Evolutionary conservation across 2,113 vertebrate genomes (phyloP).

Genomic region (Todiramphus chloris): DNA sequence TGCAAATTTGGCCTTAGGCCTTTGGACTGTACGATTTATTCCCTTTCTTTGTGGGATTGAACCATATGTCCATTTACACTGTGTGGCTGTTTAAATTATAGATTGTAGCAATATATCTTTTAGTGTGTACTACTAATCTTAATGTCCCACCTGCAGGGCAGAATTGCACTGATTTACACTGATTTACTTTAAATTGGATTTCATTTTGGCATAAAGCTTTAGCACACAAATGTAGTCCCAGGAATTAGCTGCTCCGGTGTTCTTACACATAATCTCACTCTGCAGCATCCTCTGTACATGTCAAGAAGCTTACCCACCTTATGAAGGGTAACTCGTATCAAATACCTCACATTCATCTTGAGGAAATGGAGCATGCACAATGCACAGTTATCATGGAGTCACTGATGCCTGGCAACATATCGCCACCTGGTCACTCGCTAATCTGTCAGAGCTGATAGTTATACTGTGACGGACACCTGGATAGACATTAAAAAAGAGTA

Average conservation of each 20-base stretch:
- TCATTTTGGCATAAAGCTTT: not conserved
- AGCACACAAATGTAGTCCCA: not conserved
- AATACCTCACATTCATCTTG: not conserved
- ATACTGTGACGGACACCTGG: not conserved
- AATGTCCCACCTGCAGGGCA: not conserved
- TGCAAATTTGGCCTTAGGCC: not conserved
- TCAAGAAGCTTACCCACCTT: not conserved
- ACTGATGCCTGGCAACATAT: conserved; percentile 17
- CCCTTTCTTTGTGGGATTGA: not conserved
- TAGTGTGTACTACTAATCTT: not conserved
- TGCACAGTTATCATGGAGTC: not conserved
- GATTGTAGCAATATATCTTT: not conserved
- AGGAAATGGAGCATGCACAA: conserved; percentile 43
- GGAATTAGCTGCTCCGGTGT: not conserved
- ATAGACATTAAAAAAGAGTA: not conserved
- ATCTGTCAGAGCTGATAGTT: conserved; percentile 9
- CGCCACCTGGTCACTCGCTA: not conserved
- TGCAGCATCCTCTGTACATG: not conserved
- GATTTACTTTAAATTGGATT: conserved; percentile 8
- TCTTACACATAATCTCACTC: not conserved
- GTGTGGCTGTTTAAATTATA: not conserved
- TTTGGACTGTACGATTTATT: not conserved
- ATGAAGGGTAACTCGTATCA: not conserved
- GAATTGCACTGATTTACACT: not conserved
- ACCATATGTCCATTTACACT: not conserved